Conservation (phyloP, 1,140 invertebrate species). For the Lepidurus packardi region DNA sequence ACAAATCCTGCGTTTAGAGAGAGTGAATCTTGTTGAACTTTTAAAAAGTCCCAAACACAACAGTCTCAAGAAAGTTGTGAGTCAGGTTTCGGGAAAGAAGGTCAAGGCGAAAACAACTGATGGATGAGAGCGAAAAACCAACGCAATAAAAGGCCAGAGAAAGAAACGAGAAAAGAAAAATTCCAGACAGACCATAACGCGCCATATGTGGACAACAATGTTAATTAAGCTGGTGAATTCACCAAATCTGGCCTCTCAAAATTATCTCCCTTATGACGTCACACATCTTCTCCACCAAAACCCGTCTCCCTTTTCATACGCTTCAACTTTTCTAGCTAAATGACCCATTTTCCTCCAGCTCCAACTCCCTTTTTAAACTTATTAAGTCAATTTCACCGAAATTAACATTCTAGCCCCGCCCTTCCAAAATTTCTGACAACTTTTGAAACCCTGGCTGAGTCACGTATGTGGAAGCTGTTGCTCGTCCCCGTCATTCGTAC, state of each 20-base stretch:
- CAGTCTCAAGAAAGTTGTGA: neutral
- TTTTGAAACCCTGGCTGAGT: too few species aligned
- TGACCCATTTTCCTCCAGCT: too few species aligned
- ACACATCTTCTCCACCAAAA: neutral
- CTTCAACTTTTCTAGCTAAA: too few species aligned
- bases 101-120: neutral
- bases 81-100: neutral
- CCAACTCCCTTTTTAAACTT: too few species aligned
- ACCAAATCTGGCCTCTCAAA: neutral
- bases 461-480: neutral
- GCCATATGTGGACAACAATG: slow-evolving; percentile 2
- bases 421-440: too few species aligned
- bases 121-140: neutral
- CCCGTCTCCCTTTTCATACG: too few species aligned
- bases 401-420: too few species aligned
- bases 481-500: neutral
- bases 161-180: neutral
- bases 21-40: neutral
- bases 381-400: too few species aligned
- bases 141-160: neutral
- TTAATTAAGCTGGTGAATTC: neutral
- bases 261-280: neutral
- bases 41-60: neutral
- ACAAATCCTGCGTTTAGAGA: too few species aligned
- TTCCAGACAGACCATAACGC: neutral